Evolutionary conservation across 2,888 invertebrate genomes (phyloP), one percentile per base, ranked within the genome.

Genomic region (Buathra laborator): DNA sequence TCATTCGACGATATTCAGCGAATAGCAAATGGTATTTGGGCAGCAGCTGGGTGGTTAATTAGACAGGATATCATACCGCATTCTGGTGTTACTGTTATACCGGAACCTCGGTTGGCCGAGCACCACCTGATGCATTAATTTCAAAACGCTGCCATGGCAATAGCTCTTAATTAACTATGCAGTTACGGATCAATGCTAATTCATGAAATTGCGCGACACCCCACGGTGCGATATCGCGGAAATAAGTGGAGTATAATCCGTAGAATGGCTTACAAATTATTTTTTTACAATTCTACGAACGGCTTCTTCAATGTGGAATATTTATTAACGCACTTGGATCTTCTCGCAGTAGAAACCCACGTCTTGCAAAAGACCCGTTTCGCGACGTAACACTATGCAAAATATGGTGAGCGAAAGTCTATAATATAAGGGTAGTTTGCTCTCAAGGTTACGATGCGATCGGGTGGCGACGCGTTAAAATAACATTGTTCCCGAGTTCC

Each of bases 401-500:
- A 24, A 62, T 51, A 37, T 53, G 0, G 24, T 16, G 46, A 48
- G 37, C 4, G 46, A 37, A 32, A 19, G 32, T 66, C 12, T 14
- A 6, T 43, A 51, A 46, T 6, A 29, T 9, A 43, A 56, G 10
- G 29, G 14, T 29, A 6, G 12, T 59, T 29, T 29, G 29, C 24
- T 44, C 24, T 74, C 16, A 24, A 32, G 62, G 29, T 78, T 48
- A 77, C 59, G 59, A 66, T 6, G 59, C 59, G 64, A 67, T 46
- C 59, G 29, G 53, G 66, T 62, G 51, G 10, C 44, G 53, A 78
- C 48, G 29, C 71, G 59, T 77, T 67, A 71, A 77, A 66, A 78
- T 56, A 72, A 53, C 77, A 77, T 77, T 72, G 56, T 72, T 56
- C n/a, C 56, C 56, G 32, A 32, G 46, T 12, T 56, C 46, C 46